A percentile compares a stretch with the other conserved stretches of the same genome.
Conservation (phyloP, 2,888 invertebrate genomes). For the Folsomia candida region DNA sequence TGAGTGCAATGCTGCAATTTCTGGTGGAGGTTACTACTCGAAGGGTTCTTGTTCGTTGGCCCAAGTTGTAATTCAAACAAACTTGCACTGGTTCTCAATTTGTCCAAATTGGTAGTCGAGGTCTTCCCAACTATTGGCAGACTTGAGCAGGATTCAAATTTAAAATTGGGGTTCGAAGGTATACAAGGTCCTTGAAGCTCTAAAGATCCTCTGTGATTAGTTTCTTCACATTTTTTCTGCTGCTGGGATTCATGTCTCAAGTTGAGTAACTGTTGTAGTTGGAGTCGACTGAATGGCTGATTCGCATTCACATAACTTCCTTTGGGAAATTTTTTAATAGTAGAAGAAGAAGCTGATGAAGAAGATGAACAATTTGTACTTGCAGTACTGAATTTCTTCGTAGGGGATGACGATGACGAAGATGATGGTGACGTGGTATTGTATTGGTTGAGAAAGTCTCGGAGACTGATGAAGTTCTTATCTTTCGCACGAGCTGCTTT, state of each 20-base stretch:
- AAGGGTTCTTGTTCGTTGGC: not conserved
- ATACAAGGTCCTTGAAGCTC: conserved; percentile 12
- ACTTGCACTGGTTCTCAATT: conserved; percentile 6
- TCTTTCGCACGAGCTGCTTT: conserved; percentile 82
- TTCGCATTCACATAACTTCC: conserved; percentile 9
- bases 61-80: conserved; percentile 2
- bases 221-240: not conserved
- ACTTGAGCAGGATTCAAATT: conserved; percentile 17
- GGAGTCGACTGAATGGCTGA: not conserved
- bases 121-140: conserved; percentile 7
- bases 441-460: conserved; percentile 14
- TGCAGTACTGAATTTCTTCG: not conserved
- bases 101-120: conserved; percentile 8
- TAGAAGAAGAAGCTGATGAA: not conserved
- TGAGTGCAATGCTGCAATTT: not conserved
- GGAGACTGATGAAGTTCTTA: conserved; percentile 18
- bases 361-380: not conserved
- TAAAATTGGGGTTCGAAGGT: conserved; percentile 17
- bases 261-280: not conserved
- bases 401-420: not conserved
- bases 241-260: not conserved
- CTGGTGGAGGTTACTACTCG: not conserved
- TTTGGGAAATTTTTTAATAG: conserved; percentile 2
- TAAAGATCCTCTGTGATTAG: not conserved
- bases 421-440: not conserved